Evolutionary conservation across 2,888 invertebrate species (phyloP).

Genomic region (Eupeodes luniger): DNA sequence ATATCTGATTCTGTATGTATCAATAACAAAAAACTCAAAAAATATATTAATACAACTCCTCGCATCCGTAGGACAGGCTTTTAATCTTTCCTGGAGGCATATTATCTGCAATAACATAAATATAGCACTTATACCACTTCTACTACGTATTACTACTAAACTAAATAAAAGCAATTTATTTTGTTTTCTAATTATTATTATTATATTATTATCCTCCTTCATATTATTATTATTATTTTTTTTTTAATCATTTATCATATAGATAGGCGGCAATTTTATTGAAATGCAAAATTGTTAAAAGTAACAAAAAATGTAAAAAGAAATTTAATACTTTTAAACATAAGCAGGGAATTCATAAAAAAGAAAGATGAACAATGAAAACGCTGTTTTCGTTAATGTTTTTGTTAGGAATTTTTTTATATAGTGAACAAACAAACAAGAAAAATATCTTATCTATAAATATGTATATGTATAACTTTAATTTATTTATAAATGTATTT

Average conservation of each 20-base stretch:
- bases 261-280: constrained; percentile 65
- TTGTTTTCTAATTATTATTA: background rate
- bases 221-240: constrained; percentile 19
- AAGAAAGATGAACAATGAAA: constrained; percentile 27
- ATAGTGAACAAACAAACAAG: constrained; percentile 20
- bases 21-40: no score
- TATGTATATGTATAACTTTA: constrained; percentile 28
- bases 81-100: constrained; percentile 27
- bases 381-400: constrained; percentile 20
- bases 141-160: constrained; percentile 39
- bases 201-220: background rate
- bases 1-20: no score
- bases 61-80: background rate
- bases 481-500: constrained; percentile 48
- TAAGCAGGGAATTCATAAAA: constrained; percentile 23
- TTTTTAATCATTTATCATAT: constrained; percentile 43
- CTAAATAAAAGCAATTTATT: constrained; percentile 47
- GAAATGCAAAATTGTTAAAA: constrained; percentile 42
- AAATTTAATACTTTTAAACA: constrained; percentile 18
- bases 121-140: constrained; percentile 43
- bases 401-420: constrained; percentile 21
- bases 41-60: background rate
- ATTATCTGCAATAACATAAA: constrained; percentile 21
- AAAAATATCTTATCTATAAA: background rate
- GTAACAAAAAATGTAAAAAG: constrained; percentile 40